These are phyloP conservation scores for Amazona guildingii DNA, from an alignment of 2,113 vertebrate species.

Conservation along the genomic window DNA sequence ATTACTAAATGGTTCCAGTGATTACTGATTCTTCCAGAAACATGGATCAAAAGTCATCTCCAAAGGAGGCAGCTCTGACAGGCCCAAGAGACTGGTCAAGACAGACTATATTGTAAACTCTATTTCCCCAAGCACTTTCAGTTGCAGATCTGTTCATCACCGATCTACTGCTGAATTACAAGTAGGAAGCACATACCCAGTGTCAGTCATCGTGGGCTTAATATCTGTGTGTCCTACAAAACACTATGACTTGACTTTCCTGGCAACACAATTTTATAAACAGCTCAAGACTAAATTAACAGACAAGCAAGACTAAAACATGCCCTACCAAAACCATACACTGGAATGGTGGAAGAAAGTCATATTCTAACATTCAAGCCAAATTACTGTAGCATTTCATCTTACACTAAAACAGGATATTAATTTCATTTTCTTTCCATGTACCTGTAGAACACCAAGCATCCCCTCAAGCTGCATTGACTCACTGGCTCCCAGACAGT, in stretches of 20 bases:
- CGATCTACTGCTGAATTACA: background rate
- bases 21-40: background rate
- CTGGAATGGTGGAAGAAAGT: background rate
- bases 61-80: background rate
- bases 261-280: background rate
- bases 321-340: background rate
- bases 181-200: background rate
- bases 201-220: background rate
- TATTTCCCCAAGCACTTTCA: background rate
- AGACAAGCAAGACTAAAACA: background rate
- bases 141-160: background rate
- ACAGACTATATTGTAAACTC: background rate
- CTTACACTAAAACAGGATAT: background rate
- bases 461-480: background rate
- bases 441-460: background rate
- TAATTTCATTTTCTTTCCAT: background rate
- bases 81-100: background rate
- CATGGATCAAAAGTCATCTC: background rate
- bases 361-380: background rate
- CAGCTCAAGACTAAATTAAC: background rate
- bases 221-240: background rate
- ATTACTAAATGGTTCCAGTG: background rate
- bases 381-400: background rate
- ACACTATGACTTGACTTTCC: background rate
- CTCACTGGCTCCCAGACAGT: background rate